Percentiles rank a stretch among this genome's conserved stretches.
These are phyloP conservation scores for Amblyopsis hoosieri DNA, from an alignment of 2,797 vertebrate species.

Conservation along the genomic window DNA sequence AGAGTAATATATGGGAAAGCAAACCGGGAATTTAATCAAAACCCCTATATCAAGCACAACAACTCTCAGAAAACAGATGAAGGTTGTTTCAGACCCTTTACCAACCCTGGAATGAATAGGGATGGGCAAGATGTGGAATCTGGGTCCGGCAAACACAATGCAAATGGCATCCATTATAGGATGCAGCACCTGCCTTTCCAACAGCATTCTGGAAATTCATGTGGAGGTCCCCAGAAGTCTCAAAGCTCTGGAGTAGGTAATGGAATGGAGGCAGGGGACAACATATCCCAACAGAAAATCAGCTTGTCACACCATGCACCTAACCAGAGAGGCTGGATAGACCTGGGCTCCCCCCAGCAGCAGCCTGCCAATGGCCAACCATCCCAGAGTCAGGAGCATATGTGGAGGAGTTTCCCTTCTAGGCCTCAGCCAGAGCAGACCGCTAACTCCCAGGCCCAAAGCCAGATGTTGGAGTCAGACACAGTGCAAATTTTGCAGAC, in stretches of 20 bases:
- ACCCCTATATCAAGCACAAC: slow-evolving; percentile 76
- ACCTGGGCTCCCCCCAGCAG: slow-evolving; percentile 74
- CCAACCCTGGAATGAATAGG: slow-evolving; percentile 64
- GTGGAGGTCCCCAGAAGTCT: slow-evolving; percentile 50
- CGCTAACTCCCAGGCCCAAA: slow-evolving; percentile 68
- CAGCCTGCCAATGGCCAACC: slow-evolving; percentile 52
- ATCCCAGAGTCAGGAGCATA: slow-evolving; percentile 68
- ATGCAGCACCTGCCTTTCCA: slow-evolving; percentile 58
- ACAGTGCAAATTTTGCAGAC: slow-evolving; percentile 69
- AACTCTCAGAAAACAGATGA: slow-evolving; percentile 54
- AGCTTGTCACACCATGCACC: slow-evolving; percentile 53
- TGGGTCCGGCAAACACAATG: slow-evolving; percentile 44
- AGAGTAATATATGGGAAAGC: slow-evolving; percentile 80
- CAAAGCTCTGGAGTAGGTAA: slow-evolving; percentile 54
- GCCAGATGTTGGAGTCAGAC: slow-evolving; percentile 77
- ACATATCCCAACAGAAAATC: slow-evolving; percentile 61
- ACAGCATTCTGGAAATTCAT: slow-evolving; percentile 65
- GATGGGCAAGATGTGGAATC: slow-evolving; percentile 66
- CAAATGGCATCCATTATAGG: slow-evolving; percentile 71
- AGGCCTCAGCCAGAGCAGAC: slow-evolving; percentile 72
- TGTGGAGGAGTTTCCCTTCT: slow-evolving; percentile 75
- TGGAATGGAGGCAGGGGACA: slow-evolving; percentile 49
- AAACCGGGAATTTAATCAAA: slow-evolving; percentile 78
- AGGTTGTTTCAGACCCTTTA: slow-evolving; percentile 66
- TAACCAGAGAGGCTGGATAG: slow-evolving; percentile 82